Base-by-base conservation (phyloP, 1,140 invertebrate genomes). In the Papilio dardanus region DNA sequence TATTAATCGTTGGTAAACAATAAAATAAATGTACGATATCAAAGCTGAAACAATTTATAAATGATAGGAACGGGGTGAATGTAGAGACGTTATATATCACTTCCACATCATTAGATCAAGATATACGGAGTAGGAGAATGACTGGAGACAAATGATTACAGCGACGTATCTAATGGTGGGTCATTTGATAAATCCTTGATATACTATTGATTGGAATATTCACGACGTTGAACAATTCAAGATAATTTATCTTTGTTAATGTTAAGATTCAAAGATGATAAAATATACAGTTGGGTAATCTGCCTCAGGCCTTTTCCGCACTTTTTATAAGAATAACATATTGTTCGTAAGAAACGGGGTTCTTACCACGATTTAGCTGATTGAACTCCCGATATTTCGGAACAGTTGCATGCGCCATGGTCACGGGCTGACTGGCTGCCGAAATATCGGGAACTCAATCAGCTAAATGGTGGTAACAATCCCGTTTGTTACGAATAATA, bases 41-140 rank as follows among this genome's bases (percentile, higher is more conserved):
- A n/a, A 31, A 66, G 16, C 31, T 82, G 78, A 83, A 77, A 76
- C 81, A 78, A 80, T 79, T 83, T 83, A 87, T 87, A 85, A 87
- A 85, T 87, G 86, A 80, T 81, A 80, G 83, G 80, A 76, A 82
- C 78, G 79, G 76, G 78, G 77, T 73, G 78, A 81, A 68, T 79
- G 75, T 75, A 81, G 82, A 81, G 78, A 85, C 81, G 76, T 82
- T 86, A 84, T 86, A 87, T 83, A 81, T 89, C 86, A 86, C 79
- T 89, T 87, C 85, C 85, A 85, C 79, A 75, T 89, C 85, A 89
- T 87, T 87, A 83, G 79, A 79, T 80, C 78, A 77, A 81, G 85
- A 88, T 84, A 86, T 83, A 88, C 86, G 78, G 86, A 78, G 80
- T 82, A 28, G 75, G 73, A 76, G 80, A 81, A 83, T 81, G 83